A percentile compares a stretch with the other conserved stretches of the same genome.
phyloP scores from a whole-genome alignment of 2,888 invertebrate species.

The Drosophila colorata region DNA sequence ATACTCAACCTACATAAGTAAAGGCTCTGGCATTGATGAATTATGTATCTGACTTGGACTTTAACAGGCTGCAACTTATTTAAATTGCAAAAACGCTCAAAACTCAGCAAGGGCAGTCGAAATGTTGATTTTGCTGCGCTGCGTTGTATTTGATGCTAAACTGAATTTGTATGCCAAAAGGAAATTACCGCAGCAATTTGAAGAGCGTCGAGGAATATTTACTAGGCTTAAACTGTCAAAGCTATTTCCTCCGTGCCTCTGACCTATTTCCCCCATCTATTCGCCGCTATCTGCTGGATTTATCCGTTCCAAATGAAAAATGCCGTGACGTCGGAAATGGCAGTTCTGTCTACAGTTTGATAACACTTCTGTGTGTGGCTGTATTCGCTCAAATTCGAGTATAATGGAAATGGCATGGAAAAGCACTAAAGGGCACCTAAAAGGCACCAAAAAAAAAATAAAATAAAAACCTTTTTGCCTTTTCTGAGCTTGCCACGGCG shows the following conservation, averaged over 20 bases:
- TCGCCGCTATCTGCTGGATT: slow-evolving; percentile 49
- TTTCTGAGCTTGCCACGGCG: slow-evolving; percentile 1
- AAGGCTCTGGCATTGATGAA: slow-evolving; percentile 45
- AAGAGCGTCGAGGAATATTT: slow-evolving; percentile 40
- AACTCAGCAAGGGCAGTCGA: slow-evolving; percentile 4
- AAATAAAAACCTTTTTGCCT: slow-evolving; percentile 12
- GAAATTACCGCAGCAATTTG: slow-evolving; percentile 65
- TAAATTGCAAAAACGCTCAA: slow-evolving; percentile 31
- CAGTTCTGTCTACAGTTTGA: slow-evolving; percentile 32
- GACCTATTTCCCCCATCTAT: slow-evolving; percentile 46
- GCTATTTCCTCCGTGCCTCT: slow-evolving; percentile 65
- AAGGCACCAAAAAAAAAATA: slow-evolving; percentile 7
- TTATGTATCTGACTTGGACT: slow-evolving; percentile 39
- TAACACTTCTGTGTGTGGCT: slow-evolving; percentile 16
- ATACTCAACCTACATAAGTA: slow-evolving; percentile 2
- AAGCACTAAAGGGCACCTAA: slow-evolving; percentile 16
- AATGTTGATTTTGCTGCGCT: slow-evolving; percentile 22
- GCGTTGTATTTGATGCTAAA: slow-evolving; percentile 6
- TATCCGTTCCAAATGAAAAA: slow-evolving; percentile 70
- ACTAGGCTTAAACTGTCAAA: slow-evolving; percentile 68
- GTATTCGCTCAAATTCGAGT: slow-evolving; percentile 17
- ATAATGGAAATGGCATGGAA: slow-evolving; percentile 32
- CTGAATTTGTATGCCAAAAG: slow-evolving; percentile 26
- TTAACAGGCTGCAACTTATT: slow-evolving; percentile 22
- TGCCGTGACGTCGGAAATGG: slow-evolving; percentile 65